These are phyloP conservation scores for Propithecus perrieri DNA, from an alignment of 2,797 vertebrate species.

Conservation along the genomic window DNA sequence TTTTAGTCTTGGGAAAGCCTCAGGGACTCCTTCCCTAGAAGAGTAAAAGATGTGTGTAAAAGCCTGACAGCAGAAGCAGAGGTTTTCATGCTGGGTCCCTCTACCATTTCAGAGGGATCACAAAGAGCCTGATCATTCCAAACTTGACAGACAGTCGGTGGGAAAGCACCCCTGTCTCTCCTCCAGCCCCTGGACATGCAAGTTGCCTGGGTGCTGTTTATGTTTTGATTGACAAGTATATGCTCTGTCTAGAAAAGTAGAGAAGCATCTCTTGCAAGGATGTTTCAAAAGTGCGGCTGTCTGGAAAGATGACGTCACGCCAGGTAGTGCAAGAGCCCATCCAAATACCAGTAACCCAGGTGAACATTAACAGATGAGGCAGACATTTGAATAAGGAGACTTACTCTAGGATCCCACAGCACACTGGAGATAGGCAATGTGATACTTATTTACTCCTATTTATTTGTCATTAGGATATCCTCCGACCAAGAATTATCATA, in stretches of 20 bases:
- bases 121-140: neutral
- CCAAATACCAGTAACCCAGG: conserved; percentile 59
- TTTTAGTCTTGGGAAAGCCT: conserved; percentile 32
- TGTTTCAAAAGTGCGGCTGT: conserved; percentile 77
- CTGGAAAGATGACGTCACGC: conserved; percentile 77
- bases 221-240: conserved; percentile 51
- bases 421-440: neutral
- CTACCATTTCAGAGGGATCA: neutral
- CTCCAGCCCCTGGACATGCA: neutral
- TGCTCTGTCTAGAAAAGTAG: conserved; percentile 47
- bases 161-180: neutral
- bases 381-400: conserved; percentile 47
- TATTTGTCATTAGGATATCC: conserved; percentile 5
- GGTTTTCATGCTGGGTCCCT: neutral
- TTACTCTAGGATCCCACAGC: neutral
- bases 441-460: conserved; percentile 12
- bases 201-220: conserved; percentile 18
- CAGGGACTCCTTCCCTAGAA: conserved; percentile 60
- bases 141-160: neutral
- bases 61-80: neutral
- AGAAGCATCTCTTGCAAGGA: conserved; percentile 67
- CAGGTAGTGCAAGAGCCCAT: conserved; percentile 64
- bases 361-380: conserved; percentile 70
- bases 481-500: neutral
- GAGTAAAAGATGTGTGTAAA: neutral